Conservation (phyloP, 2,113 vertebrate species). For the Pheucticus melanocephalus region DNA sequence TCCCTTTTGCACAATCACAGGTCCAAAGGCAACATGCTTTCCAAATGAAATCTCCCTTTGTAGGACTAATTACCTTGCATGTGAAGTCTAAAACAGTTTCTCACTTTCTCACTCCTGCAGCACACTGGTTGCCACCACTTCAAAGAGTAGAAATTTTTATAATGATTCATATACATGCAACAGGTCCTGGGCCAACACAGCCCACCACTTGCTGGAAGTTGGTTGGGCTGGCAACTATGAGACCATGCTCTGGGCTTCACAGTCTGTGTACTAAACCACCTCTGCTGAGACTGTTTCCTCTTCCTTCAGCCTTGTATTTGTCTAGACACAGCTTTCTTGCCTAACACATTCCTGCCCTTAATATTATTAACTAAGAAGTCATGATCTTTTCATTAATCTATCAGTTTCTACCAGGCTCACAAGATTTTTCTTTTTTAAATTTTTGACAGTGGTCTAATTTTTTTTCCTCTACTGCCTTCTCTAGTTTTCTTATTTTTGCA, state of each 20-base stretch:
- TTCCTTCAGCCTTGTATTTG: not conserved
- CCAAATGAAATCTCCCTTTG: not conserved
- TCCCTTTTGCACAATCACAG: not conserved
- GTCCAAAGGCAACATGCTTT: not conserved
- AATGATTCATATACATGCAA: not conserved
- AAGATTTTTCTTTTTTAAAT: not conserved
- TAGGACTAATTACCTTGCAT: not conserved
- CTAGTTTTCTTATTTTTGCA: not conserved
- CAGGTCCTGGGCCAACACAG: not conserved
- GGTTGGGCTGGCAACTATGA: not conserved
- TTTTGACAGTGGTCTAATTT: not conserved
- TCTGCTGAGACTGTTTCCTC: not conserved
- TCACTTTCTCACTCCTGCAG: not conserved
- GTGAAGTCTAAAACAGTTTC: not conserved
- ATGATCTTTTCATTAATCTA: not conserved
- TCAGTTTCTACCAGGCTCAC: not conserved
- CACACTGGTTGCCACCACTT: not conserved
- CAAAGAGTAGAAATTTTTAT: not conserved
- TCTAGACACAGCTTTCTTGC: not conserved
- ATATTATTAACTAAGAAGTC: not conserved
- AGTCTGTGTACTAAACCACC: not conserved
- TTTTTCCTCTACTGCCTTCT: not conserved
- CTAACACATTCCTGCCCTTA: not conserved
- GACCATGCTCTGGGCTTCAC: rapidly evolving
- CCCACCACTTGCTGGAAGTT: not conserved